These are phyloP conservation scores for Tinea semifulvella DNA, from an alignment of 2,888 invertebrate species.

Conservation along the genomic window DNA sequence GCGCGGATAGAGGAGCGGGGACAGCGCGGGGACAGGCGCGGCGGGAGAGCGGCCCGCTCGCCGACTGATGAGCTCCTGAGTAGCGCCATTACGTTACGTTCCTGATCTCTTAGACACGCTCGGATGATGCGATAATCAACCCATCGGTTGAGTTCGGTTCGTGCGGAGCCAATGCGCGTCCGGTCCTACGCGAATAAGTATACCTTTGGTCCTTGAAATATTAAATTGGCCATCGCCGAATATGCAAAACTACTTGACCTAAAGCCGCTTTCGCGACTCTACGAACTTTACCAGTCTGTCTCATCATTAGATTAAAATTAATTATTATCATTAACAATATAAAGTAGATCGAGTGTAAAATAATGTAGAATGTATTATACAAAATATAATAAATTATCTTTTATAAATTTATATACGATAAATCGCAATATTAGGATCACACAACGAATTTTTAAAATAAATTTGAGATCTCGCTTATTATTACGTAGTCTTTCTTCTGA, in stretches of 20 bases:
- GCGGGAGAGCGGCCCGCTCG: conserved; percentile 21
- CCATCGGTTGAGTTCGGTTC: conserved; percentile 51
- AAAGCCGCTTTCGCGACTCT: conserved; percentile 65
- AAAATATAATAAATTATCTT: conserved; percentile 66
- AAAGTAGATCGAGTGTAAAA: conserved; percentile 64
- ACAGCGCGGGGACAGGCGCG: conserved; percentile 21
- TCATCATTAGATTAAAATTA: conserved; percentile 67
- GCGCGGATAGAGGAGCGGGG: conserved; percentile 21
- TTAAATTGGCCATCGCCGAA: conserved; percentile 64
- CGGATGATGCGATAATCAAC: conserved; percentile 47
- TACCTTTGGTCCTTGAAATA: conserved; percentile 66
- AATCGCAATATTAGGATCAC: conserved; percentile 61
- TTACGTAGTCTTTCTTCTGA: conserved; percentile 65
- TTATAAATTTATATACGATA: conserved; percentile 55
- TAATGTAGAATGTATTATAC: conserved; percentile 64
- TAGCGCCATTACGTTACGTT: conserved; percentile 11
- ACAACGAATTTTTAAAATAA: conserved; percentile 61
- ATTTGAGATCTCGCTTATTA: conserved; percentile 68
- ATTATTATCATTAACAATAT: conserved; percentile 64
- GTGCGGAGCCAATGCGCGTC: conserved; percentile 65
- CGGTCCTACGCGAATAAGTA: conserved; percentile 65
- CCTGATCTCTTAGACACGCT: conserved; percentile 36
- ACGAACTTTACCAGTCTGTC: conserved; percentile 68
- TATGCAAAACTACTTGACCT: conserved; percentile 66
- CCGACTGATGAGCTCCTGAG: conserved; percentile 28